phyloP scores from a whole-genome alignment of 37 sponge, comb jelly and placozoan species.

The Corticium candelabrum region DNA sequence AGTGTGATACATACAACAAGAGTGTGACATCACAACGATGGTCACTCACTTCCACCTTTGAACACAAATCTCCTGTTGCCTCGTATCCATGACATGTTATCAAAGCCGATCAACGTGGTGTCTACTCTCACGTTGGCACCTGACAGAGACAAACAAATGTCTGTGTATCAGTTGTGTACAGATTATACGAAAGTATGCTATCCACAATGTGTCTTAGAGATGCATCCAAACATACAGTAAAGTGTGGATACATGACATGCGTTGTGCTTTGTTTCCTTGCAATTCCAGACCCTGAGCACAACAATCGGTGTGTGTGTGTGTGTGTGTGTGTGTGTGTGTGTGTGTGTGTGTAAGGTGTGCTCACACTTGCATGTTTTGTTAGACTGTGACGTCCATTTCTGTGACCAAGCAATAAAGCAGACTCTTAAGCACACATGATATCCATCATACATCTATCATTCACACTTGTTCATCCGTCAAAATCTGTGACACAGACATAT shows the following conservation, averaged over 20 bases:
- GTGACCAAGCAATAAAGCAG: too few species aligned
- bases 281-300: neutral
- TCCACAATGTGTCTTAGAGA: too few species aligned
- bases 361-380: neutral
- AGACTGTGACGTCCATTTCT: too few species aligned
- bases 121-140: slow-evolving; percentile 89
- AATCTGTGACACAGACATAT: neutral
- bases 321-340: slow-evolving; percentile 18
- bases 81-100: slow-evolving; percentile 71
- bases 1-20: neutral
- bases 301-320: slow-evolving; percentile 6
- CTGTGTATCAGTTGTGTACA: too few species aligned
- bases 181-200: too few species aligned
- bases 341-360: slow-evolving; percentile 16
- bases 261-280: too few species aligned
- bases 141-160: neutral
- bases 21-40: neutral
- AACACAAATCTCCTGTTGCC: slow-evolving; percentile 85
- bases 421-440: too few species aligned
- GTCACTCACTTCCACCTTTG: slow-evolving; percentile 14
- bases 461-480: too few species aligned
- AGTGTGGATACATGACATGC: too few species aligned
- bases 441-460: too few species aligned
- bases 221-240: too few species aligned
- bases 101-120: slow-evolving; percentile 76